phyloP scores from a whole-genome alignment of 1,140 invertebrate species.

The Thaumetopoea pityocampa region DNA sequence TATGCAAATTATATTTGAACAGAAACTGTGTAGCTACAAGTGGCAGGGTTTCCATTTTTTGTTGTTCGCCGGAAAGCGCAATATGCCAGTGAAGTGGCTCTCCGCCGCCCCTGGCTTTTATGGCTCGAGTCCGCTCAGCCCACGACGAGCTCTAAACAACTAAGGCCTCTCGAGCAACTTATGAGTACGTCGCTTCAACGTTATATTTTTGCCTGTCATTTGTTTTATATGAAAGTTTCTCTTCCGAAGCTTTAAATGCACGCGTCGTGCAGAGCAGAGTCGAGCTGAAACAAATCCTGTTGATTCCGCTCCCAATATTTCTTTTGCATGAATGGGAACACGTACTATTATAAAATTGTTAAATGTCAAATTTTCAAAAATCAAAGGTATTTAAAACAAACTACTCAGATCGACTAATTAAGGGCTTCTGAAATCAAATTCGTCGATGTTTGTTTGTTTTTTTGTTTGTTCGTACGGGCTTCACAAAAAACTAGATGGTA shows the following conservation, averaged over 20 bases:
- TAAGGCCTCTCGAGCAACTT: slow-evolving; percentile 28
- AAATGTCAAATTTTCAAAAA: too few relatives aligned
- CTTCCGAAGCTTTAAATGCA: neutral
- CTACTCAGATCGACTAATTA: too few relatives aligned
- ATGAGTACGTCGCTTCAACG: slow-evolving; percentile 10
- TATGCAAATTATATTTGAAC: slow-evolving; percentile 12
- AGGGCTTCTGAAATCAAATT: too few relatives aligned
- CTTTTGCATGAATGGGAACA: too few relatives aligned
- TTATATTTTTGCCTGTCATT: slow-evolving; percentile 14
- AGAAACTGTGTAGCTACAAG: slow-evolving; percentile 16
- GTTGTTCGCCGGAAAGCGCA: slow-evolving; percentile 25
- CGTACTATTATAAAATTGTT: too few relatives aligned
- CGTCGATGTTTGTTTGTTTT: too few relatives aligned
- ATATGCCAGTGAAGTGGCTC: slow-evolving; percentile 22
- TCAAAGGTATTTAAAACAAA: too few relatives aligned
- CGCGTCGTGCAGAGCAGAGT: too few relatives aligned
- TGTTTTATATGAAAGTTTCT: slow-evolving; percentile 3
- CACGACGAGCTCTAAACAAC: slow-evolving; percentile 30
- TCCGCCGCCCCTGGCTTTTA: slow-evolving; percentile 24
- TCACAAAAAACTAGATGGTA: too few relatives aligned
- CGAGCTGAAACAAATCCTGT: too few relatives aligned
- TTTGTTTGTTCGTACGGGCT: too few relatives aligned
- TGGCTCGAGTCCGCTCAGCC: slow-evolving; percentile 12
- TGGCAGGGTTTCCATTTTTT: slow-evolving; percentile 24
- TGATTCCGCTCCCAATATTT: too few relatives aligned